Base-by-base conservation (phyloP, 2,113 vertebrate species). In the Morone saxatilis region DNA sequence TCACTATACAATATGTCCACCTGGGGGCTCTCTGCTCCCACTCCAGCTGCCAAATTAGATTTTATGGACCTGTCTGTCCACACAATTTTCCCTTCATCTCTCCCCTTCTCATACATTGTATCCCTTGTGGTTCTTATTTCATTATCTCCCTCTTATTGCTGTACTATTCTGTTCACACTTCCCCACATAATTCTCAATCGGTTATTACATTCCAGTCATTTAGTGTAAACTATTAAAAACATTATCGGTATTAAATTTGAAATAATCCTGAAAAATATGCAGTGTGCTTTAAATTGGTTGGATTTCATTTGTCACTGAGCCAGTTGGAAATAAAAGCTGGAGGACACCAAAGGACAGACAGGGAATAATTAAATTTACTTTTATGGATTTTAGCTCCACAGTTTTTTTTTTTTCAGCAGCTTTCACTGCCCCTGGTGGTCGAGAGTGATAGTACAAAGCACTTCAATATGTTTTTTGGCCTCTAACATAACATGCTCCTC, bases 11-110 rank as follows among this genome's bases (percentile, higher is more conserved):
- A 2, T n/a, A 16, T 82, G 81, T 76, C 91, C 89, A 92, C 86
- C 56, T 86, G 89, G 85, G 88, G 90, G 83, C 92, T 68, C 85
- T 83, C 50, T 71, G 41, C 69, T 78, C 80, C 86, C 81, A 86
- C 77, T 74, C 43, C 76, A 84, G 63, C 40, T n/a, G 38, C 11
- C 45, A 76, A 60, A 77, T 79, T 16, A 65, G 20, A 67, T 72
- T 65, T 69, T 31, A 84, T 78, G 19, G 60, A 38, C 19, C 16
- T 59, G 48, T 14, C 54, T 65, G 12, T 82, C 61, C 63, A 45
- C 75, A 61, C 63, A 63, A 41, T 36, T 53, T 22, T 36, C 36
- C 53, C 20, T 45, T 19, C 17, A 43, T 61, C n/a, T 41, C 43
- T 54, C n/a, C 22, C 22, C 51, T 43, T 57, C 62, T 72, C 41